Evolutionary conservation across 2,797 vertebrate genomes (phyloP).

Genomic region (Ptychadena robeensis): DNA sequence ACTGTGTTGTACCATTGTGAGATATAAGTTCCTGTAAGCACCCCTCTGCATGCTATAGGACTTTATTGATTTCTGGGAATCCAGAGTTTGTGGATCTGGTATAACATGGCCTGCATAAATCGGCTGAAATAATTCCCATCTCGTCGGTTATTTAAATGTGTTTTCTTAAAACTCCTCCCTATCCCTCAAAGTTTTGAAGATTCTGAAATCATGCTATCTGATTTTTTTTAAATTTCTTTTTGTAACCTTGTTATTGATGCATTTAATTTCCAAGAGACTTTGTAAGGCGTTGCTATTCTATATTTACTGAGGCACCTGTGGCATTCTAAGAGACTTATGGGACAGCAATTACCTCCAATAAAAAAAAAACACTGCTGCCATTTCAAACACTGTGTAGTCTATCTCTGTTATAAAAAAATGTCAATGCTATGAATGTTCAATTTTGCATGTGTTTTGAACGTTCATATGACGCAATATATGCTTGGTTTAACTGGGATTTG

Average conservation of each 20-base stretch:
- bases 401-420: conserved; percentile 3
- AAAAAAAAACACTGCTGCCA: conserved; percentile 50
- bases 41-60: neutral
- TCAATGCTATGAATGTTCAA: neutral
- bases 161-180: neutral
- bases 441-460: no score
- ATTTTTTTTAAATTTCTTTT: conserved; percentile 19
- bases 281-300: neutral
- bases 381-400: conserved; percentile 10
- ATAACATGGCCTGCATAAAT: neutral
- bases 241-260: conserved; percentile 1
- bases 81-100: neutral
- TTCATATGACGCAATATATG: no score
- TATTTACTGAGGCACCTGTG: conserved; percentile 21
- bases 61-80: neutral
- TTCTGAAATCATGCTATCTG: neutral
- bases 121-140: neutral
- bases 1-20: neutral
- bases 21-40: neutral
- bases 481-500: no score
- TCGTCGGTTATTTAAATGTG: neutral
- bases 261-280: conserved; percentile 16
- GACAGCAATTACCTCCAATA: conserved; percentile 35
- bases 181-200: neutral
- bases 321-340: conserved; percentile 34